A percentile compares a stretch with the other conserved stretches of the same genome.
Evolutionary conservation across 2,888 invertebrate genomes (phyloP).

Genomic region (Drosophila prostipennis): DNA sequence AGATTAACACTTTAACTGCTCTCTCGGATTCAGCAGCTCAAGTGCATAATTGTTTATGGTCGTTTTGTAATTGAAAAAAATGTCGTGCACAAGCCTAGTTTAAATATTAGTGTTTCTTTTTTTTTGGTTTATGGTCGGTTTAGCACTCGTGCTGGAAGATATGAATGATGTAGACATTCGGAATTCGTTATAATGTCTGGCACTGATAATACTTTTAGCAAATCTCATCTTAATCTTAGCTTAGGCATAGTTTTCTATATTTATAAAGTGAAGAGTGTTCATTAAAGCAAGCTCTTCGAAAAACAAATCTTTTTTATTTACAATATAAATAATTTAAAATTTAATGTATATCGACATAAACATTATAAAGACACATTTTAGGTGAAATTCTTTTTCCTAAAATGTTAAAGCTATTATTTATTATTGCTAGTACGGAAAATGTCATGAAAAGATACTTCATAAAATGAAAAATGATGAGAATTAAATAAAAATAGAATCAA

Average conservation of each 20-base stretch:
- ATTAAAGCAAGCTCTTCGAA: too few relatives aligned
- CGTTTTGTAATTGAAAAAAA: slow-evolving; percentile 68
- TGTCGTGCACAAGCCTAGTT: slow-evolving; percentile 42
- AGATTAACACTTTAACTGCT: slow-evolving; percentile 76
- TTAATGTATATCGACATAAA: too few relatives aligned
- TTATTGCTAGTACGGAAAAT: too few relatives aligned
- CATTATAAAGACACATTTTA: too few relatives aligned
- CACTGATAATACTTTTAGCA: not conserved
- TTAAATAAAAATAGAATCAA: too few relatives aligned
- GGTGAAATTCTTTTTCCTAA: too few relatives aligned
- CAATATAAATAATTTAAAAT: too few relatives aligned
- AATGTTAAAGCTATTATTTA: too few relatives aligned
- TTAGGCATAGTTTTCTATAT: not conserved
- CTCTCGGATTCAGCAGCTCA: slow-evolving; percentile 33
- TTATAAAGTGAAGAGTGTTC: too few relatives aligned
- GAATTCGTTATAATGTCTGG: not conserved
- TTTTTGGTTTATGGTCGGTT: not conserved
- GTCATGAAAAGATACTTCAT: too few relatives aligned
- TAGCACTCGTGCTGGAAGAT: not conserved
- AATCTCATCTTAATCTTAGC: not conserved
- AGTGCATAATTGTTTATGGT: slow-evolving; percentile 44
- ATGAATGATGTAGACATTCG: not conserved
- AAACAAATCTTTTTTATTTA: too few relatives aligned
- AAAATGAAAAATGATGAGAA: too few relatives aligned
- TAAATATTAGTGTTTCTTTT: not conserved